A percentile compares a stretch with the other conserved stretches of the same genome.
phyloP scores from a whole-genome alignment of 2,797 vertebrate genomes.

The Aplochiton taeniatus region DNA sequence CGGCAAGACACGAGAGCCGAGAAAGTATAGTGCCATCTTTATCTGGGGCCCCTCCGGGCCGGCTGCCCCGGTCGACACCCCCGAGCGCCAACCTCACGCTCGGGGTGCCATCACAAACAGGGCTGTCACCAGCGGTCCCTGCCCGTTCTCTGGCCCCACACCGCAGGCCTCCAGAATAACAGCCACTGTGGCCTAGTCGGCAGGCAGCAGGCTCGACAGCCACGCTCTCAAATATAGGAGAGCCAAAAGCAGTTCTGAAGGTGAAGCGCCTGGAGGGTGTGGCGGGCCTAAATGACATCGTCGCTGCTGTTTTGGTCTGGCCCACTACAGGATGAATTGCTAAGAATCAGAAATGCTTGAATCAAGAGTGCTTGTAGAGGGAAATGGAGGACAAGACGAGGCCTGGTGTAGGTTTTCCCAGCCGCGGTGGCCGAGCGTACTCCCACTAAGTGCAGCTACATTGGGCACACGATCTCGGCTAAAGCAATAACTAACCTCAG shows the following conservation, averaged over 20 bases:
- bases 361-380: conserved; percentile 30
- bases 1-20: conserved; percentile 2
- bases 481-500: conserved; percentile 18
- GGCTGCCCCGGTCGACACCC: background rate
- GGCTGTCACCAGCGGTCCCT: conserved; percentile 15
- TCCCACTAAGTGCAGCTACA: conserved; percentile 30
- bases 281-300: conserved; percentile 53
- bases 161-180: conserved; percentile 43
- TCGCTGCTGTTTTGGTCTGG: conserved; percentile 62
- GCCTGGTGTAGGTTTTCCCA: conserved; percentile 33
- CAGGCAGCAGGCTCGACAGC: conserved; percentile 39
- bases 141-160: conserved; percentile 14
- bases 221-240: conserved; percentile 41
- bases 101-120: conserved; percentile 35
- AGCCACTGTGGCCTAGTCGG: conserved; percentile 28
- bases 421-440: conserved; percentile 16
- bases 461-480: conserved; percentile 1
- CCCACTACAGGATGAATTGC: conserved; percentile 33
- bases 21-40: conserved; percentile 20
- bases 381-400: conserved; percentile 31
- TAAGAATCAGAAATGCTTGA: conserved; percentile 38
- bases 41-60: conserved; percentile 8
- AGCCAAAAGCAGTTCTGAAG: conserved; percentile 45
- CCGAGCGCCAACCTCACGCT: conserved; percentile 16
- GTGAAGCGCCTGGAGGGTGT: conserved; percentile 48